Conservation (phyloP, 2,888 invertebrate genomes). For the Parthenolecanium corni region DNA sequence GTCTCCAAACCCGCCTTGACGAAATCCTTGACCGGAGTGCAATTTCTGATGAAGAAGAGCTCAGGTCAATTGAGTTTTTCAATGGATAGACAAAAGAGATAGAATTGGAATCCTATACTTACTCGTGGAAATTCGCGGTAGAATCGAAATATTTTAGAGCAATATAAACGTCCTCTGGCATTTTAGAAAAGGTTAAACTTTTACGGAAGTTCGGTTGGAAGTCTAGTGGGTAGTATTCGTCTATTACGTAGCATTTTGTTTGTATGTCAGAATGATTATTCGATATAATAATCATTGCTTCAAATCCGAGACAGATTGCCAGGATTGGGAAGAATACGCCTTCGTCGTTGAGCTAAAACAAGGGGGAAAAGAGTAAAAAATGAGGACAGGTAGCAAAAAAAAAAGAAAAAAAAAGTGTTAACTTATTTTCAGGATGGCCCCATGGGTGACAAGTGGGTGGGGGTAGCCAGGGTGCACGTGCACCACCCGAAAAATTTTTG, state of each 20-base stretch:
- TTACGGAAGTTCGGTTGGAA: background rate
- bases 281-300: constrained; percentile 50
- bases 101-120: too few species aligned
- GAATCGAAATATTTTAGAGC: background rate
- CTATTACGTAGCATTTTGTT: background rate
- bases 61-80: too few species aligned
- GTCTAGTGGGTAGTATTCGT: constrained; percentile 2
- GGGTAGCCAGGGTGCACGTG: too few species aligned
- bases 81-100: too few species aligned
- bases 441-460: too few species aligned
- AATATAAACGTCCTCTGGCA: background rate
- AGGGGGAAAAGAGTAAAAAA: too few species aligned
- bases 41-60: constrained; percentile 1
- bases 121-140: constrained; percentile 1
- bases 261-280: constrained; percentile 2
- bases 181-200: background rate
- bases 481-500: too few species aligned
- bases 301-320: constrained; percentile 82
- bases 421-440: too few species aligned
- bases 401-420: too few species aligned
- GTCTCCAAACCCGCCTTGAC: background rate
- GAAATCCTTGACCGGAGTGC: background rate
- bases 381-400: too few species aligned
- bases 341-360: constrained; percentile 51
- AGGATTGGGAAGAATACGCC: constrained; percentile 73